Evolutionary conservation across 2,888 invertebrate species (phyloP), one percentile per base, ranked within the genome.

Genomic region (Monopis laevigella): DNA sequence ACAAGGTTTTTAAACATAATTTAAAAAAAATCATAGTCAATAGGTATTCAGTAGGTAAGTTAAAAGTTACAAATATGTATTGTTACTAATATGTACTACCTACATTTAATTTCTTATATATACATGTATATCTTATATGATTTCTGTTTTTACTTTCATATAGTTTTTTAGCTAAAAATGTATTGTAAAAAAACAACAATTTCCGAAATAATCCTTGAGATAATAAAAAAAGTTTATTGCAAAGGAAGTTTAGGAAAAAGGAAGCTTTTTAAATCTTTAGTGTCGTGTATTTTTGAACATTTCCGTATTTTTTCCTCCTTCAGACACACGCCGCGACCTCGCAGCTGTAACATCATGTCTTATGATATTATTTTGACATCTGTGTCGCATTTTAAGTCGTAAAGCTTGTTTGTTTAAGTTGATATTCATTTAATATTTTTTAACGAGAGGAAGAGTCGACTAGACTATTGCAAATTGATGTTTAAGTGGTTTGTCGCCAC

Each of bases 401-500:
- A 7, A n/a, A 11, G 29, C n/a, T 11, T 30, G 14, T 30, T 30
- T 3, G 12, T 30, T 30, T 3, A 30, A 30, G 13, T 24, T 24
- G 24, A 24, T 24, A 7, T 24, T 24, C 6, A 5, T 24, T 24
- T 24, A 24, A 24, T 24, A 7, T 6, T 24, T 24, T 24, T 24
- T 24, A 5, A 24, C 6, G 6, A 24, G 24, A 5, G 24, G 13
- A 30, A 8, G 2, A 6, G 2, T 39, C 24, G 21, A 39, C 26
- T 10, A 26, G 24, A 26, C 26, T 24, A 52, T 65, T 74, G 78
- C 77, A 73, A 75, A 77, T 75, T 73, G 71, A 55, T 56, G 61
- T 63, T 61, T 62, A 60, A 77, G 75, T 74, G 72, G 60, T 64
- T 58, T 70, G 78, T 75, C 78, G 78, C 78, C 78, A 78, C 78